A percentile compares a stretch with the other conserved stretches of the same genome.
Evolutionary conservation across 1,140 invertebrate species (phyloP).

Genomic region (Cylas formicarius): DNA sequence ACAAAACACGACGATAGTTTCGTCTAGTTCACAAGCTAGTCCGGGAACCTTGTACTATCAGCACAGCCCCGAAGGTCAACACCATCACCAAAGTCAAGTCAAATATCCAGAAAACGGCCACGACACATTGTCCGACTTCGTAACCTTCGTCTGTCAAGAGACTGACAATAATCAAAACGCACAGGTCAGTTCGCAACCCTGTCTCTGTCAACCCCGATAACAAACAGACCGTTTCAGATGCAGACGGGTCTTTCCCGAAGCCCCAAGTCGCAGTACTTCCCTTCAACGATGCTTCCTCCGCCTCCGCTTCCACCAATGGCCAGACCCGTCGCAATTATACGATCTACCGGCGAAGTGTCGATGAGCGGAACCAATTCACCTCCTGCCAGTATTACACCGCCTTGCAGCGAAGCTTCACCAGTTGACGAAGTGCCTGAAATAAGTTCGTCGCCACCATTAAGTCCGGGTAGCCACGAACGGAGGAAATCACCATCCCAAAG

Average conservation of each 20-base stretch:
- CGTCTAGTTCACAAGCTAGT: slow-evolving; percentile 43
- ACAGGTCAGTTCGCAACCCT: slow-evolving; percentile 55
- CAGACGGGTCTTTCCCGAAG: slow-evolving; percentile 44
- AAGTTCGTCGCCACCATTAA: slow-evolving; percentile 39
- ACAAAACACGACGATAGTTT: slow-evolving; percentile 41
- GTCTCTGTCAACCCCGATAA: background rate
- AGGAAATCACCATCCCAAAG: slow-evolving; percentile 38
- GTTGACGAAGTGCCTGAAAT: slow-evolving; percentile 42
- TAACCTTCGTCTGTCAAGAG: slow-evolving; percentile 94
- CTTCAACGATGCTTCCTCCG: slow-evolving; percentile 83
- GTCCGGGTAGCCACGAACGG: slow-evolving; percentile 37
- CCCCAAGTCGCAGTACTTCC: slow-evolving; percentile 78
- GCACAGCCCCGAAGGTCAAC: slow-evolving; percentile 42
- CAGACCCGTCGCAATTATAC: slow-evolving; percentile 88
- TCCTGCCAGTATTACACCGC: slow-evolving; percentile 56
- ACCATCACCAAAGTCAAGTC: slow-evolving; percentile 45
- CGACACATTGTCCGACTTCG: slow-evolving; percentile 91
- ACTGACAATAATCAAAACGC: slow-evolving; percentile 72
- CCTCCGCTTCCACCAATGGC: slow-evolving; percentile 96
- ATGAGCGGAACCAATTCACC: slow-evolving; percentile 52
- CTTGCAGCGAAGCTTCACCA: slow-evolving; percentile 40
- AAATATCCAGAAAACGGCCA: slow-evolving; percentile 77
- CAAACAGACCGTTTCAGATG: slow-evolving; percentile 31
- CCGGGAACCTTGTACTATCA: slow-evolving; percentile 47
- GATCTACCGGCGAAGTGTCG: slow-evolving; percentile 67